Conservation (phyloP, 2,888 invertebrate genomes). For the Cataglyphis cursor region DNA sequence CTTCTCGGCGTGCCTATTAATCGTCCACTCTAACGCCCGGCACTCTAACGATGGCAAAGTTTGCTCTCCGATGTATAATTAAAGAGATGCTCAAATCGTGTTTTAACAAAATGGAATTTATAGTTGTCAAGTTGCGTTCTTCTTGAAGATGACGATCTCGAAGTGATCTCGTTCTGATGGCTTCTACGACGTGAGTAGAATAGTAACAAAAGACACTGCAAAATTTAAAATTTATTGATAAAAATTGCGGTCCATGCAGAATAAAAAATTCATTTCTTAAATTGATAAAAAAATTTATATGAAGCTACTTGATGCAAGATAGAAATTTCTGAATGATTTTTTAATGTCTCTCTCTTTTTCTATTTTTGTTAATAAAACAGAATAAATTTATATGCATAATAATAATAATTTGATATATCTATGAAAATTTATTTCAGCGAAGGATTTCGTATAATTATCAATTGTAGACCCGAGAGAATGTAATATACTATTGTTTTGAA, state of each 20-base stretch:
- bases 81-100: background rate
- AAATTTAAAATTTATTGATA: background rate
- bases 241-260: background rate
- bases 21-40: conserved; percentile 61
- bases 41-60: conserved; percentile 1
- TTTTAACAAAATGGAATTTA: background rate
- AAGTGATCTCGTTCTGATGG: background rate
- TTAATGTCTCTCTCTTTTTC: background rate
- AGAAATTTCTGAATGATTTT: background rate
- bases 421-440: background rate
- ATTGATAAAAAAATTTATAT: background rate
- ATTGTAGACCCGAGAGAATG: background rate
- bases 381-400: background rate
- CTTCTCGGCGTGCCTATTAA: conserved; percentile 71
- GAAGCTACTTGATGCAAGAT: background rate
- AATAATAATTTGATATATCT: background rate
- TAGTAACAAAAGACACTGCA: background rate
- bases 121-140: background rate
- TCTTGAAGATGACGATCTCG: background rate
- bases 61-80: background rate
- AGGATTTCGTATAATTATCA: background rate
- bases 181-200: conserved; percentile 14
- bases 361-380: background rate
- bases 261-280: too few species aligned
- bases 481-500: background rate